Evolutionary conservation across 2,797 vertebrate species (phyloP), one percentile per base, ranked within the genome.

Genomic region (Cirrhinus molitorella): DNA sequence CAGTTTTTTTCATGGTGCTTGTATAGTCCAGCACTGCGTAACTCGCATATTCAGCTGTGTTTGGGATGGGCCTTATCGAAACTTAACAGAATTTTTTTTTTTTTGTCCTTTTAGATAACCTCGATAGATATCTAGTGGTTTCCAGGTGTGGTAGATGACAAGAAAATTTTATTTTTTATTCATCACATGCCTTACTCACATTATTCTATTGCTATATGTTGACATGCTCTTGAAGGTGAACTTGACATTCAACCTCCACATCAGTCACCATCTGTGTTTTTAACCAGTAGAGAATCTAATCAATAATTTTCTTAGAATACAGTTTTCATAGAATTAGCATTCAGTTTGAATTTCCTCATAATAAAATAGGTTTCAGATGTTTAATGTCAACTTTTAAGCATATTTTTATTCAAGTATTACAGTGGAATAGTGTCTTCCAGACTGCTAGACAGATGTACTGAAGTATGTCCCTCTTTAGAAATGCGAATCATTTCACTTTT

Each of bases 391-490:
- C 31, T 23, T 57, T 47, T n/a, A 34, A n/a, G 71, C 14, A 1
- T 17, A 11, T n/a, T n/a, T 37, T 34, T n/a, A 4, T 74, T 3
- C 7, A 37, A 74, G 49, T 12, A 61, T 47, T 43, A 25, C 75
- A 77, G 40, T 47, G 23, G 17, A 77, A 63, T 11, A 78, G 25
- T 14, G 25, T 49, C 19, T 23, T 31, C 14, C 12, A 49, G 59
- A 78, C 45, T 47, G 59, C 40, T 34, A 12, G 57, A 49, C 45
- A 47, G 25, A 65, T 37, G n/a, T 65, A 78, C 25, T 65, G 23
- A 78, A 77, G 75, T 13, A 21, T 65, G 61, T 65, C 19, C 75
- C 12, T 34, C 25, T 75, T 57, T 23, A 40, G n/a, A 57, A 75
- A 57, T 4, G 31, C 11, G 34, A 43, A 47, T 47, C 25, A 21